Evolutionary conservation across 2,888 invertebrate species (phyloP).

Genomic region (Odontomyia ornata): DNA sequence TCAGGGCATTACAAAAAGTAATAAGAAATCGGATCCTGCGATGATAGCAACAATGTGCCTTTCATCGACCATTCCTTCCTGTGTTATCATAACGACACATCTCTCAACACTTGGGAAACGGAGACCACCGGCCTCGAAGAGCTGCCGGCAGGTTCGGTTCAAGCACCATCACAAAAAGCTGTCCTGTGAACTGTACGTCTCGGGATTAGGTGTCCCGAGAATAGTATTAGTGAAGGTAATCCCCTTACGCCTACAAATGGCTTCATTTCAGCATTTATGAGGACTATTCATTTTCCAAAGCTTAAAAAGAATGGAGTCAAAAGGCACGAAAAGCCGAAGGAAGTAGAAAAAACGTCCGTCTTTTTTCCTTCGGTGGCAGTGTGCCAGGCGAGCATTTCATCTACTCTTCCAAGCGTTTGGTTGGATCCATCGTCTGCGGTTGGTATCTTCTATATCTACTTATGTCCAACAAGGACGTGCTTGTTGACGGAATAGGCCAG

Average conservation of each 20-base stretch:
- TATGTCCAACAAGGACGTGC: no score
- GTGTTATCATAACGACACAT: constrained; percentile 3
- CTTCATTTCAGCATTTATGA: constrained; percentile 25
- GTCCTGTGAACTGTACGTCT: constrained; percentile 9
- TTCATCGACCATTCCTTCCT: neutral
- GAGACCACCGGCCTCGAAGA: neutral
- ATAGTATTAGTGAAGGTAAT: constrained; percentile 13
- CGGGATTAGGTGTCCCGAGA: neutral
- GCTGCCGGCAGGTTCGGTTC: neutral
- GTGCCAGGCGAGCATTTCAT: no score
- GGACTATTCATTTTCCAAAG: constrained; percentile 10
- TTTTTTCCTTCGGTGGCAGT: no score
- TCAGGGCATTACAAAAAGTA: constrained; percentile 1
- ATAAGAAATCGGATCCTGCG: constrained; percentile 24
- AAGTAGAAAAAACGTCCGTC: constrained; percentile 3
- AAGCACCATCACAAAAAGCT: constrained; percentile 1
- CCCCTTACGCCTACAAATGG: constrained; percentile 16
- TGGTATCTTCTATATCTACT: no score
- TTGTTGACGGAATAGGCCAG: no score
- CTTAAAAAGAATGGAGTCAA: neutral
- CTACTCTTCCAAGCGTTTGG: no score
- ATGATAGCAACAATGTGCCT: constrained; percentile 25
- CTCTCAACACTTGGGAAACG: neutral
- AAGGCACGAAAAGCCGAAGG: constrained; percentile 13
- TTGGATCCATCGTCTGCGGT: no score